These are phyloP conservation scores for Danio albolineatus DNA, from an alignment of 2,797 vertebrate genomes.

Conservation along the genomic window DNA sequence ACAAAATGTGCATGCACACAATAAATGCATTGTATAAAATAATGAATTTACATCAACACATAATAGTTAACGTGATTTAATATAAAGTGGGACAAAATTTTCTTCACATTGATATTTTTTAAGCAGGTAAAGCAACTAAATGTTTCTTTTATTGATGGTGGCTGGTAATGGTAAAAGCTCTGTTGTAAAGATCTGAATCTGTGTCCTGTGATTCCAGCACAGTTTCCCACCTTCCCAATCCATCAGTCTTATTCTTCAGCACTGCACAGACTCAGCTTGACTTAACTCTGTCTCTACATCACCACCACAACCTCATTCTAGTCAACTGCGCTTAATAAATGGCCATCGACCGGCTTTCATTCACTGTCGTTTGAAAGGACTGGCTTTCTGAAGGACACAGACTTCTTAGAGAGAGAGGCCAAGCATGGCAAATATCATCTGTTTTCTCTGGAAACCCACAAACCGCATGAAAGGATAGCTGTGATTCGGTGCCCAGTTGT, in stretches of 20 bases:
- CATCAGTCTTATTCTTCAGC: slow-evolving; percentile 25
- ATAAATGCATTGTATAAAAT: too few relatives aligned
- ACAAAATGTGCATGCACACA: too few relatives aligned
- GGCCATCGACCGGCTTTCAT: slow-evolving; percentile 34
- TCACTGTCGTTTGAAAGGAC: slow-evolving; percentile 37
- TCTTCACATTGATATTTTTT: neutral
- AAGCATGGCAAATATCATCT: slow-evolving; percentile 26
- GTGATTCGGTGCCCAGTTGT: slow-evolving; percentile 30
- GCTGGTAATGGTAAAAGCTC: neutral
- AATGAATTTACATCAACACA: too few relatives aligned
- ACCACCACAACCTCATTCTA: slow-evolving; percentile 7
- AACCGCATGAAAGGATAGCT: neutral
- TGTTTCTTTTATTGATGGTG: neutral
- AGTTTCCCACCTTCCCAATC: neutral
- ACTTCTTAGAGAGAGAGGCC: slow-evolving; percentile 17
- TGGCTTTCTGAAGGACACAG: slow-evolving; percentile 42
- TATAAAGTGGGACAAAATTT: too few relatives aligned
- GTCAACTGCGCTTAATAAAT: slow-evolving; percentile 56
- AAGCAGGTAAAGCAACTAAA: neutral
- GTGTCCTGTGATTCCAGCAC: neutral
- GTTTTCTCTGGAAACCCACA: slow-evolving; percentile 13
- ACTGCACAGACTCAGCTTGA: slow-evolving; percentile 3
- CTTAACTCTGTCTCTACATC: slow-evolving; percentile 26
- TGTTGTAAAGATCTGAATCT: neutral
- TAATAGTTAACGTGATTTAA: too few relatives aligned